These are phyloP conservation scores for Ophthalmotilapia sp. DNA, from an alignment of 2,113 vertebrate species.

Conservation along the genomic window DNA sequence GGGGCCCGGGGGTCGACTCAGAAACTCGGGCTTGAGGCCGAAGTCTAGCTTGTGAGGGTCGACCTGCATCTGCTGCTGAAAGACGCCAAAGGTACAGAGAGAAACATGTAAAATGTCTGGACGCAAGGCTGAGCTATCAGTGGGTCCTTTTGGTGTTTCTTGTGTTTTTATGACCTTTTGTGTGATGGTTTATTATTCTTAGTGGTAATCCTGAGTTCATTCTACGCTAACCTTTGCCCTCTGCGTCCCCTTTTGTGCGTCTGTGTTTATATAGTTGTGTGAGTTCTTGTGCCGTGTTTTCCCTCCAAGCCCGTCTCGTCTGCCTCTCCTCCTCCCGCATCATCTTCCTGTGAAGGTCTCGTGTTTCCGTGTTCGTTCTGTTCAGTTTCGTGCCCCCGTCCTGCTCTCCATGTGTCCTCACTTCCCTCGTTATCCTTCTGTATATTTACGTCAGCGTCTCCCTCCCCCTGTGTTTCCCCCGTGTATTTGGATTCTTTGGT, in stretches of 20 bases:
- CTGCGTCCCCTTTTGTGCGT: neutral
- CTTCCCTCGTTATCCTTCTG: neutral
- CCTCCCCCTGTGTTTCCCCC: neutral
- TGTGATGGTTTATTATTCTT: neutral
- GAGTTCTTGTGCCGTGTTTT: neutral
- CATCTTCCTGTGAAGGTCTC: neutral
- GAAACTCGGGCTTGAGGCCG: slow-evolving; percentile 92
- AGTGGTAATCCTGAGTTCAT: neutral
- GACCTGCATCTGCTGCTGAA: slow-evolving; percentile 97
- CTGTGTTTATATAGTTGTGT: neutral
- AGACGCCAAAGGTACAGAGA: slow-evolving; percentile 45
- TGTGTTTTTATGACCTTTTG: neutral
- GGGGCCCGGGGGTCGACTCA: slow-evolving; percentile 91
- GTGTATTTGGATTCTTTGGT: neutral
- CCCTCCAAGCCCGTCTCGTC: neutral
- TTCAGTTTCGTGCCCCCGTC: neutral
- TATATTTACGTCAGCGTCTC: neutral
- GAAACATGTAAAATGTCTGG: slow-evolving; percentile 32
- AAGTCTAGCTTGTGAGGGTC: slow-evolving; percentile 99
- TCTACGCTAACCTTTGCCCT: neutral
- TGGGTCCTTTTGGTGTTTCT: neutral
- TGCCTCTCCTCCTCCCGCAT: neutral
- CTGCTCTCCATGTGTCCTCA: neutral
- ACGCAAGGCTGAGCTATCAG: neutral
- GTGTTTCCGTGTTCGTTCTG: neutral